Evolutionary conservation across 2,888 invertebrate species (phyloP), one percentile per base, ranked within the genome.

Genomic region (Machimus rusticus): DNA sequence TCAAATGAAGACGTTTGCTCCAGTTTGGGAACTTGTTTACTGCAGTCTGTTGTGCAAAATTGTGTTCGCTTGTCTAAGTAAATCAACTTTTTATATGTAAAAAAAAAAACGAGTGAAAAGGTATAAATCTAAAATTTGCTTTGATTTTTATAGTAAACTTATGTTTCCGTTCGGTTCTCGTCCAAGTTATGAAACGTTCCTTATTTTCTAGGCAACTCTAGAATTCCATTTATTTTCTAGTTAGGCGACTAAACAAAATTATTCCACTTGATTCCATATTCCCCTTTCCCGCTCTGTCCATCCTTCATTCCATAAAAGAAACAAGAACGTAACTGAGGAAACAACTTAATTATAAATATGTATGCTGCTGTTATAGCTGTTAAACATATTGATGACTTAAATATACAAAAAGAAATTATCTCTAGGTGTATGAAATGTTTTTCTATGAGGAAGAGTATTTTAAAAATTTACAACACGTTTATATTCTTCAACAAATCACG

Each of bases 371-470:
- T 81, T 81, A 81, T 51, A 81, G 81, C 81, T 81, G 55, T 81
- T 81, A 81, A 81, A 81, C n/a, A 81, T 81, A 81, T 31, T 81
- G 81, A 81, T 81, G 81, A 81, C 81, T 81, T 81, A 81, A 81
- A 81, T 76, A 76, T 76, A 81, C 81, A 81, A 81, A 46, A 76
- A 39, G 76, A 78, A 51, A 46, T 81, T 81, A 81, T 81, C 34
- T 51, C 78, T 84, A 84, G 37, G 66, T 66, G 84, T 66, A 84
- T 84, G 84, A 74, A 37, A 84, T 84, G 84, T 84, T 84, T 66
- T 37, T 39, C 23, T 84, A 39, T 84, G 43, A 84, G 12, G 28
- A 66, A 66, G 84, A 57, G 39, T 66, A 66, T 37, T 66, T 39
- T 66, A 84, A 5, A 84, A n/a, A 84, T 74, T 66, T 66, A 84